Evolutionary conservation across 2,888 invertebrate species (phyloP).

Genomic region (Melanostoma mellinum): DNA sequence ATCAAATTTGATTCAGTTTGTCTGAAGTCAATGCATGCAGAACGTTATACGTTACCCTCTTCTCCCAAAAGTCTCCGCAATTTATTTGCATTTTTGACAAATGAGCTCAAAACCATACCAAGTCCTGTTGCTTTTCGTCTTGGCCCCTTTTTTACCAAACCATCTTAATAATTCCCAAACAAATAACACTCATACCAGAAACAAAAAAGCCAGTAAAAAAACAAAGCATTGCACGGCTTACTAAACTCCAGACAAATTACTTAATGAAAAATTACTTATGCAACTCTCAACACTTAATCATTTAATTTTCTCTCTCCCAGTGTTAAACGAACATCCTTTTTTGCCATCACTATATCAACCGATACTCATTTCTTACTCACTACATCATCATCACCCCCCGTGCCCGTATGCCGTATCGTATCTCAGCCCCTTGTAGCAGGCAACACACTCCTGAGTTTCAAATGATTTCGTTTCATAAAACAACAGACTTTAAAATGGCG

Average conservation of each 20-base stretch:
- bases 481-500: conserved; percentile 70
- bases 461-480: conserved; percentile 50
- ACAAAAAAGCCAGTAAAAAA: neutral
- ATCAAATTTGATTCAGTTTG: too few relatives aligned
- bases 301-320: conserved; percentile 49
- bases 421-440: neutral
- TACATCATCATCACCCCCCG: conserved; percentile 48
- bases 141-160: conserved; percentile 26
- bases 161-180: conserved; percentile 16
- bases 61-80: too few relatives aligned
- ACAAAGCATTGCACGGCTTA: conserved; percentile 33
- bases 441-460: conserved; percentile 24
- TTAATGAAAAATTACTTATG: conserved; percentile 72
- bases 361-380: conserved; percentile 53
- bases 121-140: conserved; percentile 45
- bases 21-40: too few relatives aligned
- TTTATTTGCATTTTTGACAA: conserved; percentile 49
- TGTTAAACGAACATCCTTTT: conserved; percentile 8
- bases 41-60: too few relatives aligned
- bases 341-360: conserved; percentile 50
- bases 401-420: neutral
- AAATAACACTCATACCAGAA: conserved; percentile 11
- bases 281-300: conserved; percentile 70
- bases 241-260: conserved; percentile 63
- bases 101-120: conserved; percentile 38